Percentiles rank a stretch among this genome's conserved stretches.
Evolutionary conservation across 2,113 vertebrate species (phyloP).

Genomic region (Trogon melanurus): DNA sequence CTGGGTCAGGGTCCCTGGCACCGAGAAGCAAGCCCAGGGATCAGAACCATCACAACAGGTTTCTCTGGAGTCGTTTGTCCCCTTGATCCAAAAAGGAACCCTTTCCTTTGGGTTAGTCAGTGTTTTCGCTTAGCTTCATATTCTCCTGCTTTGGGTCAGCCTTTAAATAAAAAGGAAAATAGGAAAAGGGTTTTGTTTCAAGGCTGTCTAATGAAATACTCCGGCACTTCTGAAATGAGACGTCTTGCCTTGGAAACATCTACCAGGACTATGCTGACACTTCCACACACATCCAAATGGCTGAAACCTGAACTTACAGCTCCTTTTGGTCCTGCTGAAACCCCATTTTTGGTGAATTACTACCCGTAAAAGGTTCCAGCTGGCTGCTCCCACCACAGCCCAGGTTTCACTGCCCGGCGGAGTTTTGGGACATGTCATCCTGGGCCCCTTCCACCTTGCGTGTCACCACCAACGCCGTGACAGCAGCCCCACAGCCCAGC

Average conservation of each 20-base stretch:
- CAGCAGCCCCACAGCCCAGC: background rate
- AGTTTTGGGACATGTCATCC: background rate
- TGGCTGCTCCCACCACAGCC: background rate
- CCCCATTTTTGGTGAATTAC: background rate
- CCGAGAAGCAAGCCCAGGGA: background rate
- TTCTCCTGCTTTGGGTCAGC: background rate
- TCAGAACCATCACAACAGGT: background rate
- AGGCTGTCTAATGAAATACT: conserved; percentile 44
- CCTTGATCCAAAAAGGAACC: background rate
- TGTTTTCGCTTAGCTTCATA: background rate
- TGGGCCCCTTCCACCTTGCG: background rate
- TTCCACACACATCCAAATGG: background rate
- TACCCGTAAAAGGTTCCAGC: background rate
- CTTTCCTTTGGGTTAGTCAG: background rate
- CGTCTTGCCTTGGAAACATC: conserved; percentile 32
- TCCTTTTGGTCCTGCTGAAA: conserved; percentile 25
- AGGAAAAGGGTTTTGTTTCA: conserved; percentile 26
- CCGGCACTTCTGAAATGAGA: conserved; percentile 26
- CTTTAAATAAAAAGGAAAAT: conserved; percentile 34
- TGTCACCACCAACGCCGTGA: background rate
- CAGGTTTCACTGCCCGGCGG: background rate
- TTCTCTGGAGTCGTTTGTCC: background rate
- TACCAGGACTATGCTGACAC: background rate
- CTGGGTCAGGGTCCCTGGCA: background rate
- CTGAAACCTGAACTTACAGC: conserved; percentile 52